Conservation (phyloP, 2,888 invertebrate species). For the Galerucella nymphaeae region DNA sequence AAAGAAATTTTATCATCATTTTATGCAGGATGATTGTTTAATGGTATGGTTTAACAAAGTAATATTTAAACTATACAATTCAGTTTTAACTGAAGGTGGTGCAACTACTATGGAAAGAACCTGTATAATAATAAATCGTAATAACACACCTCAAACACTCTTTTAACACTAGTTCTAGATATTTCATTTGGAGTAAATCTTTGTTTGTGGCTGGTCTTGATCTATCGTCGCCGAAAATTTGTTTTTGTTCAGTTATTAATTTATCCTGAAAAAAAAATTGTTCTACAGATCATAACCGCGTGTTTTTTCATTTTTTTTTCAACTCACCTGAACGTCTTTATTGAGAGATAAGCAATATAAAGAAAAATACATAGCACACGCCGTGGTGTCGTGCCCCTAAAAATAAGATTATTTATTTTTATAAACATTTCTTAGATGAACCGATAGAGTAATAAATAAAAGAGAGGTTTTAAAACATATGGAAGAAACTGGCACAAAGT, state of each 20-base stretch:
- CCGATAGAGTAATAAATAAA: too few species aligned
- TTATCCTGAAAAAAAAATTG: conserved; percentile 23
- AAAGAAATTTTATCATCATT: not conserved
- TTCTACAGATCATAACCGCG: too few species aligned
- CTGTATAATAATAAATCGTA: not conserved
- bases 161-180: conserved; percentile 49
- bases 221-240: conserved; percentile 42
- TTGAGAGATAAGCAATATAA: conserved; percentile 64
- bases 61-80: too few species aligned
- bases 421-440: not conserved
- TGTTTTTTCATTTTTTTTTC: conserved; percentile 6
- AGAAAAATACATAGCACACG: conserved; percentile 65
- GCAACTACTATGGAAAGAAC: not conserved
- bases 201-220: conserved; percentile 31
- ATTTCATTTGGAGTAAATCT: conserved; percentile 50
- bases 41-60: too few species aligned
- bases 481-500: too few species aligned
- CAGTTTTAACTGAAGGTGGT: too few species aligned
- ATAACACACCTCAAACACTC: conserved; percentile 40
- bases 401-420: conserved; percentile 14
- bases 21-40: not conserved
- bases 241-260: conserved; percentile 42
- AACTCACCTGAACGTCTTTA: conserved; percentile 61
- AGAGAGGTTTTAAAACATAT: too few species aligned
- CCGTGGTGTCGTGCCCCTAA: conserved; percentile 67